Conservation (phyloP, 2,113 vertebrate species). For the Vimba vimba region DNA sequence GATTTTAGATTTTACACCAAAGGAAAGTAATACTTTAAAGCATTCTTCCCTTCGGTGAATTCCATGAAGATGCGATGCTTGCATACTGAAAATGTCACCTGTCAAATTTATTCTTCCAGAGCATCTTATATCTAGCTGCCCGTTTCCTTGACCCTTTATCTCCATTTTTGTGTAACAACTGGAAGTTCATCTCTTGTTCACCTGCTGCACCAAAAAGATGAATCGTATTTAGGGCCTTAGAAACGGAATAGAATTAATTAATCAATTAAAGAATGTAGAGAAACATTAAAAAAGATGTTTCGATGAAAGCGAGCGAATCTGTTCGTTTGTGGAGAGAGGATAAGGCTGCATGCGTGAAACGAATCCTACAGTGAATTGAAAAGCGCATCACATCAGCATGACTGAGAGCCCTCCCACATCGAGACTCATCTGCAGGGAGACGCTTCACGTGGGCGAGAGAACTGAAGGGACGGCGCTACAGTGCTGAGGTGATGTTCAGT, state of each 20-base stretch:
- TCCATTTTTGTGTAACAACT: background rate
- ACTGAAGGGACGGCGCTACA: constrained; percentile 3
- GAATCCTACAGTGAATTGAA: constrained; percentile 54
- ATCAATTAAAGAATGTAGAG: constrained; percentile 41
- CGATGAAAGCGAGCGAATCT: constrained; percentile 49
- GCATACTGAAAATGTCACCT: background rate
- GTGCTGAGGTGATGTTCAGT: constrained; percentile 7
- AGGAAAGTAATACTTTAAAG: background rate
- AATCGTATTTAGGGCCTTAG: constrained; percentile 50
- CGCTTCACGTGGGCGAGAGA: background rate
- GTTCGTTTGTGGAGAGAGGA: constrained; percentile 44
- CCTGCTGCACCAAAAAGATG: constrained; percentile 52
- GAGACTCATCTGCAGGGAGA: background rate
- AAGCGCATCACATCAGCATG: constrained; percentile 31
- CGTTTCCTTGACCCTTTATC: background rate
- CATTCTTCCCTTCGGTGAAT: background rate
- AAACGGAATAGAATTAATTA: constrained; percentile 51
- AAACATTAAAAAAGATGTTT: constrained; percentile 24
- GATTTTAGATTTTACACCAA: no score
- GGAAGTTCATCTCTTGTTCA: constrained; percentile 11
- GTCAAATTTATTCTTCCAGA: background rate
- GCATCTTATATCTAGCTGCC: background rate
- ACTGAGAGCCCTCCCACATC: constrained; percentile 21
- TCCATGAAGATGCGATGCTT: background rate
- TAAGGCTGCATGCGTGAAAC: constrained; percentile 35